Evolutionary conservation across 2,113 vertebrate genomes (phyloP).

Genomic region (Eretmodus cyanostictus): DNA sequence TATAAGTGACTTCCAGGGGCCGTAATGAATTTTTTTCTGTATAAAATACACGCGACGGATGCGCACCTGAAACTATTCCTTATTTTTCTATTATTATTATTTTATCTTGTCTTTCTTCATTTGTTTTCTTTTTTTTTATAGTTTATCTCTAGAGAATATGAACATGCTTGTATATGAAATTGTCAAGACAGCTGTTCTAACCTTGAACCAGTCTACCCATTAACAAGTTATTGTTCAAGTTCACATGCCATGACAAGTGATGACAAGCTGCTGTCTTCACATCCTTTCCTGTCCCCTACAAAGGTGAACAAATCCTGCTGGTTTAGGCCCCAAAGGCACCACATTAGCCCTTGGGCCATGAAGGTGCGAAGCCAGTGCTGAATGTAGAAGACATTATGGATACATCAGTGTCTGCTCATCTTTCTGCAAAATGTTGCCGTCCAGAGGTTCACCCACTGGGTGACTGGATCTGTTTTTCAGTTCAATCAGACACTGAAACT

Average conservation of each 20-base stretch:
- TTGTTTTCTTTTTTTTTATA: not conserved
- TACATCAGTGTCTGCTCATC: constrained; percentile 3
- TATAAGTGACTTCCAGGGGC: constrained; percentile 66
- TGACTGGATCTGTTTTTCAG: not conserved
- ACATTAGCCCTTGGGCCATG: constrained; percentile 13
- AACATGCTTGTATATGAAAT: not conserved
- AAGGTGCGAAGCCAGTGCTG: not conserved
- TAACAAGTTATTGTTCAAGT: not conserved
- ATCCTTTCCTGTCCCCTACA: not conserved
- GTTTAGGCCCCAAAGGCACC: not conserved
- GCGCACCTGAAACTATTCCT: not conserved
- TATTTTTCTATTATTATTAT: constrained; percentile 10
- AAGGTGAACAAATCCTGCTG: not conserved
- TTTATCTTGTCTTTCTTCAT: constrained; percentile 1
- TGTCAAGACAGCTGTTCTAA: not conserved
- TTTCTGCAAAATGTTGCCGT: not conserved
- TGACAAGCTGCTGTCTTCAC: not conserved
- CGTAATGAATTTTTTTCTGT: constrained; percentile 40
- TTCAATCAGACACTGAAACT: not conserved
- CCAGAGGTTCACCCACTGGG: not conserved
- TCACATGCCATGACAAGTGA: not conserved
- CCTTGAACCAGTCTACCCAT: not conserved
- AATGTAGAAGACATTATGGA: not conserved
- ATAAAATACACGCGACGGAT: constrained; percentile 14
- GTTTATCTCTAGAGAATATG: not conserved